A percentile compares a stretch with the other conserved stretches of the same genome.
Evolutionary conservation across 2,113 vertebrate species (phyloP).

Genomic region (Lucifuga dentata): DNA sequence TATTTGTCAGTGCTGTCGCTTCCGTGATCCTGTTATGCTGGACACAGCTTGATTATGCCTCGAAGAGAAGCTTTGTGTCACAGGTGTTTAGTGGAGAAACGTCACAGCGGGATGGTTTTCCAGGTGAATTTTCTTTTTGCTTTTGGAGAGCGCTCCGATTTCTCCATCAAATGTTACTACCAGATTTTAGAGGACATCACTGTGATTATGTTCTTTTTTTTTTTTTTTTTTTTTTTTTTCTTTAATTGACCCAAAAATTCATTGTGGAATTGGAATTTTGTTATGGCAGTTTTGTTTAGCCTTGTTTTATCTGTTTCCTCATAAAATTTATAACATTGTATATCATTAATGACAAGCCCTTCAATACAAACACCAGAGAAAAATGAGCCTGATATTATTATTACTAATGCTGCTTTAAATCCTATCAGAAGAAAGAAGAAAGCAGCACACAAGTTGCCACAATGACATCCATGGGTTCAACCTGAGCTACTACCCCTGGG

Average conservation of each 20-base stretch:
- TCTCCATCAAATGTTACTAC: background rate
- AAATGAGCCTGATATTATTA: background rate
- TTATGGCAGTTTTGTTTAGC: too few species aligned
- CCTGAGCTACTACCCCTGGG: conserved; percentile 14
- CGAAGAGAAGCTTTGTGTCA: conserved; percentile 25
- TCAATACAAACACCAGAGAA: background rate
- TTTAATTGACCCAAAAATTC: background rate
- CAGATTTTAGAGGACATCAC: conserved; percentile 1
- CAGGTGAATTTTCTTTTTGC: conserved; percentile 22
- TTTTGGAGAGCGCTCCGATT: conserved; percentile 28
- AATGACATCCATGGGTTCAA: conserved; percentile 4
- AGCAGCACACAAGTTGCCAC: conserved; percentile 6
- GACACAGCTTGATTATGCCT: conserved; percentile 26
- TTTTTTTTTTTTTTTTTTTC: background rate
- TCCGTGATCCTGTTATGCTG: conserved; percentile 31
- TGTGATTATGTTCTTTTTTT: background rate
- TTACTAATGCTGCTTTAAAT: background rate
- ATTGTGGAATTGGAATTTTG: too few species aligned
- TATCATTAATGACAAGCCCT: background rate
- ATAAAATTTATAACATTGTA: background rate
- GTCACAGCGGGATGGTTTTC: conserved; percentile 28
- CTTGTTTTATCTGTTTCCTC: background rate
- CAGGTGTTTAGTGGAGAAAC: conserved; percentile 34
- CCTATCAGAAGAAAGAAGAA: conserved; percentile 7
- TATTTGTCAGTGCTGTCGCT: conserved; percentile 50